These are phyloP conservation scores for Temnothorax rugatulus DNA, from an alignment of 2,888 invertebrate species.

Conservation along the genomic window DNA sequence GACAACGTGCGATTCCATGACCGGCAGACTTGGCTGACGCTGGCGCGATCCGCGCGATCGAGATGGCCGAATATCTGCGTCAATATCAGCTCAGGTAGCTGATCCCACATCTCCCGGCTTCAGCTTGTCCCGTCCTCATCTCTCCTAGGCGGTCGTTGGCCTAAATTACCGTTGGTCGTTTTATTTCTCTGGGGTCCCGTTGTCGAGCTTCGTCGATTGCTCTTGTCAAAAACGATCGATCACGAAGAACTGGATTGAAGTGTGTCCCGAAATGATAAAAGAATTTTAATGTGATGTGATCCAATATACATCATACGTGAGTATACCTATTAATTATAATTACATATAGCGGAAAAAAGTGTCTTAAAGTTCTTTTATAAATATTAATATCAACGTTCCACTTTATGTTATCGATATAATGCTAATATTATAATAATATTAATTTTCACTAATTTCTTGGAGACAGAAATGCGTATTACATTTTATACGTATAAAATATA, in stretches of 20 bases:
- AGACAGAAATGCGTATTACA: neutral
- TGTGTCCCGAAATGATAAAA: neutral
- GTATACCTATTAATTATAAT: neutral
- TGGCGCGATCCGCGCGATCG: conserved; percentile 80
- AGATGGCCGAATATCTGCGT: conserved; percentile 83
- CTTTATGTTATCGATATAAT: too few species aligned
- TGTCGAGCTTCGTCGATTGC: neutral
- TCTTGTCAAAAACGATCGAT: conserved; percentile 28
- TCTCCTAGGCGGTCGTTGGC: conserved; percentile 55
- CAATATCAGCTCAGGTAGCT: conserved; percentile 85
- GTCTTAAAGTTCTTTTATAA: neutral
- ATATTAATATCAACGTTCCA: neutral
- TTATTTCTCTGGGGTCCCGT: neutral
- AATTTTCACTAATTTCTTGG: neutral
- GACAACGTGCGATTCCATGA: conserved; percentile 82
- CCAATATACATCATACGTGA: neutral
- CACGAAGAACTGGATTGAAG: conserved; percentile 19
- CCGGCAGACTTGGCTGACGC: conserved; percentile 80
- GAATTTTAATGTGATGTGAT: neutral
- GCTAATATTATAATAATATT: neutral
- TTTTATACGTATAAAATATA: neutral
- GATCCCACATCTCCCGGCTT: conserved; percentile 84
- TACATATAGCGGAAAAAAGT: too few species aligned
- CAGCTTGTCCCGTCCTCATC: conserved; percentile 79
- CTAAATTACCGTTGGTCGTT: neutral